Conservation (phyloP, 2,113 vertebrate species). For the Spea multiplicata region DNA sequence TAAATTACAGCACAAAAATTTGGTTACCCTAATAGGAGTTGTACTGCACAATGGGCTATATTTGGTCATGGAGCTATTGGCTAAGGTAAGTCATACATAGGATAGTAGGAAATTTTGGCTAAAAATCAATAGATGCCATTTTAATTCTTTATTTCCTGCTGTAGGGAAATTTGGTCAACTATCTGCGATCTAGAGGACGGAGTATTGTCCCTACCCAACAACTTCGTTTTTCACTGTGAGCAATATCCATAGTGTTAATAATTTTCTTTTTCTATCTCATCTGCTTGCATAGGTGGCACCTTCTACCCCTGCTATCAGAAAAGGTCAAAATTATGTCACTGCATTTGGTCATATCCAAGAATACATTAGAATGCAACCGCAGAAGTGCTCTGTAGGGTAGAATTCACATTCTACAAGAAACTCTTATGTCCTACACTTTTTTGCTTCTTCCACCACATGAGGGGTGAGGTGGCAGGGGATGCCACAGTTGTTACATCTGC, state of each 20-base stretch:
- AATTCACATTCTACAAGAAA: too few species aligned
- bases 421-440: too few species aligned
- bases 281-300: too few species aligned
- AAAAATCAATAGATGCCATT: neutral
- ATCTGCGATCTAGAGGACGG: conserved; percentile 80
- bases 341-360: too few species aligned
- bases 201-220: conserved; percentile 61
- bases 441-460: too few species aligned
- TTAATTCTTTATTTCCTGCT: neutral
- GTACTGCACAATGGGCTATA: conserved; percentile 85
- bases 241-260: conserved; percentile 7
- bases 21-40: conserved; percentile 83
- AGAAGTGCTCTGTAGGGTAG: too few species aligned
- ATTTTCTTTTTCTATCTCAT: too few species aligned
- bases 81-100: conserved; percentile 70
- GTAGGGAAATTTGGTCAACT: conserved; percentile 90
- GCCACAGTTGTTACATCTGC: too few species aligned
- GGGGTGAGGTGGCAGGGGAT: too few species aligned
- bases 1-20: conserved; percentile 85
- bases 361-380: too few species aligned
- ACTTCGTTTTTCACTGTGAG: conserved; percentile 84
- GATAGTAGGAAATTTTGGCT: neutral
- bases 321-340: too few species aligned
- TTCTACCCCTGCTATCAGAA: too few species aligned
- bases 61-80: conserved; percentile 90